A percentile compares a stretch with the other conserved stretches of the same genome.
These are phyloP conservation scores for Raja brachyura DNA, from an alignment of 2,113 vertebrate species.

Conservation along the genomic window DNA sequence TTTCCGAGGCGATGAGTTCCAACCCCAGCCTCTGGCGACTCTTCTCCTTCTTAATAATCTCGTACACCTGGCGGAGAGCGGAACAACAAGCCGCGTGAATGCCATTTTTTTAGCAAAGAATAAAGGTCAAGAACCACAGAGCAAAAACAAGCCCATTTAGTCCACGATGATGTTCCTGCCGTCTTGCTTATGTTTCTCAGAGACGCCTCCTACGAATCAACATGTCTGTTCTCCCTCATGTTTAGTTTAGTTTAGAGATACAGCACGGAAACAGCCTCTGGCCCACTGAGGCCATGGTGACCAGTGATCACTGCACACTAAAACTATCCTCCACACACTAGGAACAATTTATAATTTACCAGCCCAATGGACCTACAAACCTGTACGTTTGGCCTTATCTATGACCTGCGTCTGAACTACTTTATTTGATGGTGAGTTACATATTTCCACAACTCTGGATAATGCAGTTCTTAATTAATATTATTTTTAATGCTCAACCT, in stretches of 20 bases:
- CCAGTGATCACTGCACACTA: too few species aligned
- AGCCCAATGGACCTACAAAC: too few species aligned
- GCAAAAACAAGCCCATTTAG: not conserved
- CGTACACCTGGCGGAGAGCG: slow-evolving; percentile 65
- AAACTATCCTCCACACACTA: too few species aligned
- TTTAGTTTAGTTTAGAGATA: not conserved
- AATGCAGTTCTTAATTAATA: not conserved
- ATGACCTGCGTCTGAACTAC: not conserved
- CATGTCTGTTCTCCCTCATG: not conserved
- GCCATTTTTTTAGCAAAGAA: not conserved
- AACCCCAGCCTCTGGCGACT: slow-evolving; percentile 75
- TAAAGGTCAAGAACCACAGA: not conserved
- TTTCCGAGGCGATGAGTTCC: slow-evolving; percentile 91
- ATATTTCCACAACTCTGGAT: not conserved
- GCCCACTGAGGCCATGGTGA: too few species aligned
- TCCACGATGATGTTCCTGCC: not conserved
- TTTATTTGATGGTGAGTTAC: not conserved
- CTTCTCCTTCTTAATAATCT: slow-evolving; percentile 89
- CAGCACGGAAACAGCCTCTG: too few species aligned
- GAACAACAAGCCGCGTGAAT: not conserved
- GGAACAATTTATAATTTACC: too few species aligned
- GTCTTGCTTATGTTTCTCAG: not conserved
- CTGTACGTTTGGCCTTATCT: not conserved
- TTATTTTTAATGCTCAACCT: too few species aligned
- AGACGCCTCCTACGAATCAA: not conserved